Evolutionary conservation across 2,888 invertebrate genomes (phyloP).

Genomic region (Lamellibrachia satsuma): DNA sequence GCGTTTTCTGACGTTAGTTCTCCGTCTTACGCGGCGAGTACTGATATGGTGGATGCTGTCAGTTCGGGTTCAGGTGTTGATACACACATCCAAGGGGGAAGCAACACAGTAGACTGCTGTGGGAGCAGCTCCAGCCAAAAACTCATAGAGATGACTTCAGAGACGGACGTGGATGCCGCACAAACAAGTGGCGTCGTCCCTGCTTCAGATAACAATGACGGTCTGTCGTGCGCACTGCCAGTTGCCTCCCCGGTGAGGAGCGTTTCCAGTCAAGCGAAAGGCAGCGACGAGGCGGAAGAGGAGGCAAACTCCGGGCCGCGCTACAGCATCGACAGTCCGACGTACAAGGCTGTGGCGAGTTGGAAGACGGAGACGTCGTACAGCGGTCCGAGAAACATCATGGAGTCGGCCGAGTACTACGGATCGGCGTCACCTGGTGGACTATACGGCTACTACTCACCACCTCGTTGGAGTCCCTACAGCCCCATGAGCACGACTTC

Average conservation of each 20-base stretch:
- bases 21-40: not conserved
- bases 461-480: slow-evolving; percentile 36
- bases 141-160: not conserved
- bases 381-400: not conserved
- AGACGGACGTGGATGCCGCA: not conserved
- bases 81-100: not conserved
- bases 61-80: not conserved
- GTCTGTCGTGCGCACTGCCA: not conserved
- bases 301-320: slow-evolving; percentile 24
- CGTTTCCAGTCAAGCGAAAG: not conserved
- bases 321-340: slow-evolving; percentile 59
- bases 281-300: not conserved
- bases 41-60: not conserved
- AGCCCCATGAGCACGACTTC: slow-evolving; percentile 55
- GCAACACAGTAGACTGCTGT: not conserved
- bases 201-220: not conserved
- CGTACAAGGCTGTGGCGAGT: slow-evolving; percentile 48
- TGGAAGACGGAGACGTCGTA: slow-evolving; percentile 45
- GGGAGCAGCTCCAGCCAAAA: not conserved
- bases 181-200: not conserved
- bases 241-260: slow-evolving; percentile 4
- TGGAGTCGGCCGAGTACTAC: slow-evolving; percentile 7
- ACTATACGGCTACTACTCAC: slow-evolving; percentile 19
- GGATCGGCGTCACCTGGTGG: slow-evolving; percentile 25
- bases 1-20: not conserved